phyloP scores from a whole-genome alignment of 2,113 vertebrate genomes.

The Lamprologus ornatipinnis region DNA sequence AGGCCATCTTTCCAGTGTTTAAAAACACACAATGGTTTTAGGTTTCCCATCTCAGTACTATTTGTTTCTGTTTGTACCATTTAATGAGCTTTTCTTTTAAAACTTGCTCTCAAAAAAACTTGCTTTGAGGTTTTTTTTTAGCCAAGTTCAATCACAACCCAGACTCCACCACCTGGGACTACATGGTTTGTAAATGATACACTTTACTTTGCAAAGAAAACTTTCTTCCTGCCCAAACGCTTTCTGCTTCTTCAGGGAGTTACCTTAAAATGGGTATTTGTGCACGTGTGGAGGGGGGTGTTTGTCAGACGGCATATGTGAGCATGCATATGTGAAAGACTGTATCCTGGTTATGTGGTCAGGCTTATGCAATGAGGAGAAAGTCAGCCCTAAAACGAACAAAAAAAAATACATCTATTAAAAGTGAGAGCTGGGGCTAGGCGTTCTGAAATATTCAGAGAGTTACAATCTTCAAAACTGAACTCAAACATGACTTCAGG shows the following conservation, averaged over 20 bases:
- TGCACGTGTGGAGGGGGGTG: neutral
- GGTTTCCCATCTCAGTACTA: neutral
- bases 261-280: neutral
- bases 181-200: neutral
- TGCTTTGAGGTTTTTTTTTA: neutral
- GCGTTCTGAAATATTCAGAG: slow-evolving; percentile 30
- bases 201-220: neutral
- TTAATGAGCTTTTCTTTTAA: slow-evolving; percentile 15
- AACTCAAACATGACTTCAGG: neutral
- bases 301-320: neutral
- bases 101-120: neutral
- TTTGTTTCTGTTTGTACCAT: neutral
- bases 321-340: neutral
- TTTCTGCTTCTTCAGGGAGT: neutral
- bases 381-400: slow-evolving; percentile 13
- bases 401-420: slow-evolving; percentile 17
- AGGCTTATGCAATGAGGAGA: slow-evolving; percentile 37
- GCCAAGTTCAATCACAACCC: neutral
- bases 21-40: neutral
- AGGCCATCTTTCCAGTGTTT: neutral
- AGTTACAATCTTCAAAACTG: slow-evolving; percentile 7
- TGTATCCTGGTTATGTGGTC: slow-evolving; percentile 1
- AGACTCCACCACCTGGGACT: neutral
- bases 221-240: slow-evolving; percentile 1
- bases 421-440: neutral